phyloP scores from a whole-genome alignment of 2,797 vertebrate species.

The Scolopax rusticola region DNA sequence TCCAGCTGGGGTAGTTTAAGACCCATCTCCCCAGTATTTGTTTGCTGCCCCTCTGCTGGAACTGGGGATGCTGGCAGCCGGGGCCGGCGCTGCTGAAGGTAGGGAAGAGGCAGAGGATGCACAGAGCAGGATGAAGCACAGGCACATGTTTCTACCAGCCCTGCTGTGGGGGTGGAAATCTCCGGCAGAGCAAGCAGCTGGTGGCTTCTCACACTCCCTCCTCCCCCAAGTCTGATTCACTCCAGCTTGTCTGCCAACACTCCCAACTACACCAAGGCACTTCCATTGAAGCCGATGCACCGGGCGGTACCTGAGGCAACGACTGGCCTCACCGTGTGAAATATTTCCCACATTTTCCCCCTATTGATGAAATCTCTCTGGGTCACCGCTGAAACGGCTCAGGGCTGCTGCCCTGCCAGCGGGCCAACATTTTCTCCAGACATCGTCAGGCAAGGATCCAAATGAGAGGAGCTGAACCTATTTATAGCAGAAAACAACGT shows the following conservation, averaged over 20 bases:
- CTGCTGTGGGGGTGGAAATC: conserved; percentile 58
- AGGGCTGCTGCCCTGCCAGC: background rate
- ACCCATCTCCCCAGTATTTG: background rate
- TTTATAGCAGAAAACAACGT: background rate
- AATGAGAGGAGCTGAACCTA: background rate
- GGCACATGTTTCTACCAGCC: background rate
- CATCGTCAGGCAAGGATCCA: conserved; percentile 2
- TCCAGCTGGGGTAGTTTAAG: background rate
- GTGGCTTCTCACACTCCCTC: conserved; percentile 28
- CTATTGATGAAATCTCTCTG: background rate
- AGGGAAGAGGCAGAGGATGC: background rate
- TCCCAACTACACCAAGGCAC: background rate
- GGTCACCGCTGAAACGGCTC: background rate
- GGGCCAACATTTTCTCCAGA: background rate
- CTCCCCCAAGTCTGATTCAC: conserved; percentile 16
- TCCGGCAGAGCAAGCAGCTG: conserved; percentile 50
- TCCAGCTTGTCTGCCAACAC: conserved; percentile 41
- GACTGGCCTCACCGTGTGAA: background rate
- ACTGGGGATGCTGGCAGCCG: rapidly evolving
- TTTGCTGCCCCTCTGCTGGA: background rate
- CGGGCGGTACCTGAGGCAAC: background rate
- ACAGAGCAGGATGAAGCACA: background rate
- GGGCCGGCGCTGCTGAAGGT: background rate
- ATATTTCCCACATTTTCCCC: background rate
- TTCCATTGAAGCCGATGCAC: background rate